Conservation (phyloP, 2,113 vertebrate species). For the Donacobius atricapilla region DNA sequence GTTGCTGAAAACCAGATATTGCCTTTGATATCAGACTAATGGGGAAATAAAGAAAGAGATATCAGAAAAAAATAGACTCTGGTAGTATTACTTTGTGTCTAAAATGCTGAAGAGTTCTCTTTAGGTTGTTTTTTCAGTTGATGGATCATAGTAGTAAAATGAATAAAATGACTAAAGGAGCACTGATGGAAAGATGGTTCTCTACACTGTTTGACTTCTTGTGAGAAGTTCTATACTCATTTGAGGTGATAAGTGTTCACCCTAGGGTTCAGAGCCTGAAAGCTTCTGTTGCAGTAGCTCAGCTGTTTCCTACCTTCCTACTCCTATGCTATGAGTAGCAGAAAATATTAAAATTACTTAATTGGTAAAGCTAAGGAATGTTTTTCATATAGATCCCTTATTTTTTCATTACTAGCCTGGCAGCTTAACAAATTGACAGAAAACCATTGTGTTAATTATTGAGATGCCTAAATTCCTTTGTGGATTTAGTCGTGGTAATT, state of each 20-base stretch:
- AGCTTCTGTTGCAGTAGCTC: background rate
- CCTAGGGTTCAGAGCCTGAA: background rate
- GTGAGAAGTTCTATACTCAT: background rate
- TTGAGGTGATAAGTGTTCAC: background rate
- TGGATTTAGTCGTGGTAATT: constrained; percentile 39
- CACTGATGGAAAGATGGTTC: background rate
- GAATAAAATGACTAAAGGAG: background rate
- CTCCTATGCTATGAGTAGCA: background rate
- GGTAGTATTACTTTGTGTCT: background rate
- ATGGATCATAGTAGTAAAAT: background rate
- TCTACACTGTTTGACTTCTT: background rate
- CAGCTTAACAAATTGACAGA: background rate
- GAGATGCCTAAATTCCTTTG: constrained; percentile 28
- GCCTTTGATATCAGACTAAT: background rate
- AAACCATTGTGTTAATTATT: constrained; percentile 20
- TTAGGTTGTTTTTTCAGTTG: background rate
- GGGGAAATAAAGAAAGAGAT: accelerated
- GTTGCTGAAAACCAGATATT: background rate
- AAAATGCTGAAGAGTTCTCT: background rate
- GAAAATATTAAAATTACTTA: background rate
- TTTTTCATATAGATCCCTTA: background rate
- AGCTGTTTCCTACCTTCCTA: background rate
- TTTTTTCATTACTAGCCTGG: background rate
- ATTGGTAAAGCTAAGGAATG: background rate
- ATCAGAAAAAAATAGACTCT: background rate